Evolutionary conservation across 2,797 vertebrate species (phyloP), one percentile per base, ranked within the genome.

Genomic region (Microctenopoma stevenorrisi): DNA sequence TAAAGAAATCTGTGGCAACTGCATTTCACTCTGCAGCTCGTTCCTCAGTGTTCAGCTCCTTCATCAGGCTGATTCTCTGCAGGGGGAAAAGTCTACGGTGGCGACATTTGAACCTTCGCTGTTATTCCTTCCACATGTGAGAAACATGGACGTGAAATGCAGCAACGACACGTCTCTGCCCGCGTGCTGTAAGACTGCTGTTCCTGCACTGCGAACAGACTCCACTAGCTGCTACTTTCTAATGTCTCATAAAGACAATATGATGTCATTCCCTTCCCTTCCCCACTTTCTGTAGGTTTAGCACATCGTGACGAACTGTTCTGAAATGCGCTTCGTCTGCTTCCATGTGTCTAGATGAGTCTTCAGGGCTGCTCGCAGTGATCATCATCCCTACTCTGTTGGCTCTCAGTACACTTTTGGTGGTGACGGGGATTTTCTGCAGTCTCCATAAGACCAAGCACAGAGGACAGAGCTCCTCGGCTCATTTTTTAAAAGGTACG

Each of bases 381-480:
- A 89, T 91, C 7, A 76, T 92, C 66, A 89, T 92, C 16, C 92
- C 91, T 5, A 82, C 81, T 56, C 82, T 92, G 40, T 56, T 93
- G 82, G 76, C 70, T 71, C 59, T 89, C 52, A 90, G 86, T 81
- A 90, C 92, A 7, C 58, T 90, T 56, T 67, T 79, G 9, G 82
- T 88, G 30, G 80, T 91, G 64, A 54, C 47, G 66, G 40, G 84
- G 22, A 91, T 94, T 72, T 78, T 93, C 74, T 85, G 55, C 84
- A 78, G 81, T 22, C 74, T 91, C 50, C 42, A 79, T 64, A 83
- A 69, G 68, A 89, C 79, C 74, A 90, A 79, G 55, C 53, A 9
- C 30, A 71, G 71, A 56, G 3, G 0, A 28, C 61, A 18, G 9
- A 73, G 60, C 15, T 26, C 47, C 25, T 28, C 53, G 1, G 35